These are phyloP conservation scores for Dromaius novaehollandiae DNA, from an alignment of 2,113 vertebrate species.

Conservation along the genomic window DNA sequence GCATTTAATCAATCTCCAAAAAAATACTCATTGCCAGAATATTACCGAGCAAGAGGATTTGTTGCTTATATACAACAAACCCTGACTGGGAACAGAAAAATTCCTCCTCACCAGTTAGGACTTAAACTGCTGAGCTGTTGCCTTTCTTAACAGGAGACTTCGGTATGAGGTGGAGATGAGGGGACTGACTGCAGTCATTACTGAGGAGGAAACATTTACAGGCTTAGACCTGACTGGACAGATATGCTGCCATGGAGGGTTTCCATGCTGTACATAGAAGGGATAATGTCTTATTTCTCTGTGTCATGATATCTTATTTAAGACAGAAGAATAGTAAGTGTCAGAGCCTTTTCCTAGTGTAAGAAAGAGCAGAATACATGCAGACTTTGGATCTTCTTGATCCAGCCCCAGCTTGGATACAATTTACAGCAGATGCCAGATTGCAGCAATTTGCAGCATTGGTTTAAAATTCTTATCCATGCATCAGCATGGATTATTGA, in stretches of 20 bases:
- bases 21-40: conserved; percentile 43
- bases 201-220: background rate
- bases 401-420: background rate
- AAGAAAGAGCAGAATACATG: background rate
- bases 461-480: background rate
- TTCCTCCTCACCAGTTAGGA: background rate
- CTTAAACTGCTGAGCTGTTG: background rate
- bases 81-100: background rate
- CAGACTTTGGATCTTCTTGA: background rate
- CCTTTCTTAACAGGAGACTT: background rate
- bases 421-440: background rate
- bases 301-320: background rate
- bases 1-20: conserved; percentile 64
- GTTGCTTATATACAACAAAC: background rate
- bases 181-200: background rate
- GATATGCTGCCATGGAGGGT: background rate
- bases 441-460: background rate
- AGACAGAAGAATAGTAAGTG: background rate
- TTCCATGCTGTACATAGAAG: background rate
- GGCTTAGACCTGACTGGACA: background rate
- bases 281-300: background rate
- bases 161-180: background rate
- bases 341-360: background rate
- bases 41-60: conserved; percentile 34
- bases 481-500: background rate